Percentiles rank a stretch among this genome's conserved stretches.
phyloP scores from a whole-genome alignment of 2,113 vertebrate species.

The Dasypus novemcinctus region DNA sequence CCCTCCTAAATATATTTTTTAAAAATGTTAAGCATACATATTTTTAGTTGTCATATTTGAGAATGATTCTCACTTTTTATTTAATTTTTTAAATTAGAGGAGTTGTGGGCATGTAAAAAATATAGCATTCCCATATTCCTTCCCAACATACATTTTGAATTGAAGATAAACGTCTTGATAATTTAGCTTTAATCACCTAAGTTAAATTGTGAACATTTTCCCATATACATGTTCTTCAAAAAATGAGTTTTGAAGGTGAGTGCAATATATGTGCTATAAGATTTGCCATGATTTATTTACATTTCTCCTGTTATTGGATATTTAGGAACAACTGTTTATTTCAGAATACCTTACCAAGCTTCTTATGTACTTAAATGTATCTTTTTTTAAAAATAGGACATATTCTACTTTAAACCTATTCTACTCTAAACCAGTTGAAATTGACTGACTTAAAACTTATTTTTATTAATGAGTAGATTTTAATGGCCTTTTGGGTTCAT shows the following conservation, averaged over 20 bases:
- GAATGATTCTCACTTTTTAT: no score
- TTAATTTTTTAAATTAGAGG: no score
- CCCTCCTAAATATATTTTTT: neutral
- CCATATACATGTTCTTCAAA: neutral
- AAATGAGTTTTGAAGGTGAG: neutral
- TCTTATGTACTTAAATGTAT: neutral
- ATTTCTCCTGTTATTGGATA: neutral
- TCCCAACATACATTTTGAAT: neutral
- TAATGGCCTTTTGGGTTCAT: neutral
- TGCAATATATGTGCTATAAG: neutral
- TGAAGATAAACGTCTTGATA: neutral
- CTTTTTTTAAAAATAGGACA: neutral
- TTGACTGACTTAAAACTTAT: constrained; percentile 15
- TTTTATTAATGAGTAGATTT: neutral
- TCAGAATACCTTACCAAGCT: neutral
- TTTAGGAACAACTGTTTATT: neutral
- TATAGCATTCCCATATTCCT: no score
- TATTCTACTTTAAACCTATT: neutral
- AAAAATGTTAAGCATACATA: neutral
- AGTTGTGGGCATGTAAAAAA: no score
- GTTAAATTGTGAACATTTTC: neutral
- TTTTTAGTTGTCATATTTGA: no score
- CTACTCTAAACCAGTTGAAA: constrained; percentile 15
- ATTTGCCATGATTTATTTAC: neutral
- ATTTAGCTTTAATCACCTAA: constrained; percentile 8